phyloP scores from a whole-genome alignment of 2,888 invertebrate genomes.

The Cancer borealis region DNA sequence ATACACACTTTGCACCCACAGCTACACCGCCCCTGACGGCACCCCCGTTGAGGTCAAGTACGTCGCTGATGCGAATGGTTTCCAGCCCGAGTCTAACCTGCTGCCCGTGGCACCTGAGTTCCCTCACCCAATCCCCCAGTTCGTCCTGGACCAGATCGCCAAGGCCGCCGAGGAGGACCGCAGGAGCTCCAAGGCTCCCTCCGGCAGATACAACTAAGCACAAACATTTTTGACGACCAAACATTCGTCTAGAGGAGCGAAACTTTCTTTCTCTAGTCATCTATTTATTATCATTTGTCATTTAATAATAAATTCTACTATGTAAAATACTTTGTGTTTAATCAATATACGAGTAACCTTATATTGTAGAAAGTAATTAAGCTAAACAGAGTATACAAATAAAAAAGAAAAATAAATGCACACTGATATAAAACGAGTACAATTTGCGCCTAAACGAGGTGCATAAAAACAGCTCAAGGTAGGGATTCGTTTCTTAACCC shows the following conservation, averaged over 20 bases:
- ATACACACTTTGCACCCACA: constrained; percentile 40
- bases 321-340: background rate
- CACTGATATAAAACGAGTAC: too few relatives aligned
- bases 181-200: constrained; percentile 1
- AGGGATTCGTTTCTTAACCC: too few relatives aligned
- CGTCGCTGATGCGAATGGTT: constrained; percentile 57
- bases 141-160: constrained; percentile 67
- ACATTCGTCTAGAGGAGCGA: constrained; percentile 50
- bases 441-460: too few relatives aligned
- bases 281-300: background rate
- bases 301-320: background rate
- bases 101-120: constrained; percentile 66
- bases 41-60: constrained; percentile 34
- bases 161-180: constrained; percentile 65
- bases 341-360: too few relatives aligned
- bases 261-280: constrained; percentile 30
- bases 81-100: constrained; percentile 54
- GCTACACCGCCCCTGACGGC: constrained; percentile 66
- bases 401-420: too few relatives aligned
- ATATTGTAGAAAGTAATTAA: too few relatives aligned
- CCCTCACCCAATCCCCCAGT: constrained; percentile 65
- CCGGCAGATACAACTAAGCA: constrained; percentile 43
- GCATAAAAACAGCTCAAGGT: too few relatives aligned
- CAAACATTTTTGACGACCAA: background rate
- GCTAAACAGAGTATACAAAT: too few relatives aligned